Percentiles rank a stretch among this genome's conserved stretches.
phyloP scores from a whole-genome alignment of 2,888 invertebrate species.

The Loripinus fragilis region DNA sequence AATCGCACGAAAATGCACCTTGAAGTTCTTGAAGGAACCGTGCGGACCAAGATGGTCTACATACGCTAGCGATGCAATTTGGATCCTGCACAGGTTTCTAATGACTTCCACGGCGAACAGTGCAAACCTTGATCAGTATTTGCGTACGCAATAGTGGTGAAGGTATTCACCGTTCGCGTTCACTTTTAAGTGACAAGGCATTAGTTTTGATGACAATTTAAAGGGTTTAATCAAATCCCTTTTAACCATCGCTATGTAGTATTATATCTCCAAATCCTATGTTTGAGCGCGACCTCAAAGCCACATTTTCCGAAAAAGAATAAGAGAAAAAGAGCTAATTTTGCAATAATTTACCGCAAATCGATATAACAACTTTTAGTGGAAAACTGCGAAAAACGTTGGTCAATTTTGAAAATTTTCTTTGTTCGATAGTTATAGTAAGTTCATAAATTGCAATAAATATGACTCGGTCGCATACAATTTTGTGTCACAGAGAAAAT shows the following conservation, averaged over 20 bases:
- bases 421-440: not conserved
- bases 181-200: no score
- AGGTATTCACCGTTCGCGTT: no score
- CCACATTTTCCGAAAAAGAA: not conserved
- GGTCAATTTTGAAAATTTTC: not conserved
- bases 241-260: constrained; percentile 14
- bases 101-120: no score
- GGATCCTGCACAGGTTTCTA: no score
- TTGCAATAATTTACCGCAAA: constrained; percentile 10
- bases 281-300: not conserved
- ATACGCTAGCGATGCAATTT: no score
- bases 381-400: constrained; percentile 11
- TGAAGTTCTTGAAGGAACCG: no score
- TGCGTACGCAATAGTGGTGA: no score
- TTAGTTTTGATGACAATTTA: not conserved
- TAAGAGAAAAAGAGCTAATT: constrained; percentile 3
- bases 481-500: no score
- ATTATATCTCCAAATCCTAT: constrained; percentile 21
- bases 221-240: not conserved
- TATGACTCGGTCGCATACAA: not conserved
- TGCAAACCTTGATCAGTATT: no score
- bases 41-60: no score
- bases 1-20: no score
- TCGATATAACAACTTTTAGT: constrained; percentile 2
- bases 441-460: constrained; percentile 16